A percentile compares a stretch with the other conserved stretches of the same genome.
Conservation (phyloP, 2,113 vertebrate genomes). For the Pipa parva region DNA sequence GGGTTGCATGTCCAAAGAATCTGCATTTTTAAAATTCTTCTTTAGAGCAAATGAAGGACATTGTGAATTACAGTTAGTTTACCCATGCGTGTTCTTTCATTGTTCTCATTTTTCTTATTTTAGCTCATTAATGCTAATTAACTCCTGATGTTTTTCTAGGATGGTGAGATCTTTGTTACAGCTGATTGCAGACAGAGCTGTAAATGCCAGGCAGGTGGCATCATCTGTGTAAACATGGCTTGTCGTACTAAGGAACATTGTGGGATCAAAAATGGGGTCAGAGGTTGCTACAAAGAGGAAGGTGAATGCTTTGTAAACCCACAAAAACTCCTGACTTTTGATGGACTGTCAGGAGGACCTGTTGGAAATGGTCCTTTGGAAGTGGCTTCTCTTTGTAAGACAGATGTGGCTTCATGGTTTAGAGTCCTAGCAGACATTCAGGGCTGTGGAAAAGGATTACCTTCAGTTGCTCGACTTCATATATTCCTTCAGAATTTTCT, state of each 20-base stretch:
- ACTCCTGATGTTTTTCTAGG: background rate
- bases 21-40: too few relatives aligned
- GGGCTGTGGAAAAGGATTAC: background rate
- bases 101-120: background rate
- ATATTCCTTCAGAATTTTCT: slow-evolving; percentile 29
- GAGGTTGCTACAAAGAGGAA: slow-evolving; percentile 31
- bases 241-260: slow-evolving; percentile 41
- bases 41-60: too few relatives aligned
- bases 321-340: slow-evolving; percentile 45
- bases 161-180: slow-evolving; percentile 4
- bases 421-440: slow-evolving; percentile 49
- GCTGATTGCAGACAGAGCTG: slow-evolving; percentile 38
- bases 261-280: slow-evolving; percentile 35
- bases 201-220: slow-evolving; percentile 43
- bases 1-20: too few relatives aligned
- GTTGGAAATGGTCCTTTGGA: slow-evolving; percentile 45
- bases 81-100: background rate
- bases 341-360: slow-evolving; percentile 28
- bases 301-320: slow-evolving; percentile 45
- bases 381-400: slow-evolving; percentile 45
- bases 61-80: too few relatives aligned
- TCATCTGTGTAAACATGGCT: slow-evolving; percentile 10
- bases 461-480: background rate
- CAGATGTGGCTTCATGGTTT: slow-evolving; percentile 44
- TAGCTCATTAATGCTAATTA: too few relatives aligned